Base-by-base conservation (phyloP, 1,140 invertebrate genomes). In the Drosophila ogumai region DNA sequence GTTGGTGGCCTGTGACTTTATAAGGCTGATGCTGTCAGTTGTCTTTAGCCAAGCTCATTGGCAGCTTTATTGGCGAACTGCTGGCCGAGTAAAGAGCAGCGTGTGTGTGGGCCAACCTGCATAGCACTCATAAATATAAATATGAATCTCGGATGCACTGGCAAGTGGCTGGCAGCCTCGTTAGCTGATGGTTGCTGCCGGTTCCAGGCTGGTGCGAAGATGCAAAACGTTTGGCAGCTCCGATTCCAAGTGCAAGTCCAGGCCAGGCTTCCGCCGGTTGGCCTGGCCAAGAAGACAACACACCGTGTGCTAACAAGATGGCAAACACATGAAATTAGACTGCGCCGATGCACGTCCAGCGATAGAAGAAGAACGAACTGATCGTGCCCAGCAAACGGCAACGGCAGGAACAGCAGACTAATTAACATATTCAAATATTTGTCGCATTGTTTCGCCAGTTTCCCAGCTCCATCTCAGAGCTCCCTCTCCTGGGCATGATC, bases 381-480 rank as follows among this genome's bases (percentile, higher is more conserved):
- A 88, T 87, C 84, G 84, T 87, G 84, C 82, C 77, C 61, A 82
- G 67, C 55, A 74, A 72, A 68, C 74, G 50, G 65, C 80, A 52
- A 61, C 56, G 61, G 61, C 66, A 46, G 60, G 69, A 82, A 82
- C 75, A 64, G 55, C 65, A 63, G 82, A 81, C 84, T 88, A 88
- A 88, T 88, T 88, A 88, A 88, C 84, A 88, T 88, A 88, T 88
- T 88, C 84, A 88, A 88, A 88, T 88, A 88, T 88, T 88, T 90
- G 85, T 88, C 85, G 84, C 84, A 87, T 87, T 87, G 84, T 87
- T 88, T 85, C 60, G 75, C 69, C 75, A 67, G 79, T 64, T 72
- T 73, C 75, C 55, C 64, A 69, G 63, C 43, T 59, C 52, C 59
- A 50, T 55, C 40, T 59, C 32, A 40, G 22, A 41, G 66, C 44